Conservation (phyloP, 2,888 invertebrate species). For the Heliothis peltigera region DNA sequence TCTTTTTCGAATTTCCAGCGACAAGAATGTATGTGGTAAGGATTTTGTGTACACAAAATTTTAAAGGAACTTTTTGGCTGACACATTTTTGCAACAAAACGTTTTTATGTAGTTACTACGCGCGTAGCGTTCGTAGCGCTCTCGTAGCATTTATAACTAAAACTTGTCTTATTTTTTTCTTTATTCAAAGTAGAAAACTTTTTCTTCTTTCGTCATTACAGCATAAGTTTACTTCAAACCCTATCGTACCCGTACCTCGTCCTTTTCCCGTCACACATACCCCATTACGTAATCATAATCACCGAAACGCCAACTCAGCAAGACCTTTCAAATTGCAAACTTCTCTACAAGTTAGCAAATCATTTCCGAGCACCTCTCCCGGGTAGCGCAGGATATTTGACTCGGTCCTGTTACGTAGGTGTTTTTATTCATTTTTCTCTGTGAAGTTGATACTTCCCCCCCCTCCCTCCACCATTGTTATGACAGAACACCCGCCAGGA, state of each 20-base stretch:
- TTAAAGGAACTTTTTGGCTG: conserved; percentile 18
- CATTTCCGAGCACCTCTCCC: conserved; percentile 46
- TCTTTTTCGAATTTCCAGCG: conserved; percentile 43
- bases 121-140: conserved; percentile 48
- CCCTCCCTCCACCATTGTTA: conserved; percentile 58
- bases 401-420: conserved; percentile 65
- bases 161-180: conserved; percentile 2
- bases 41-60: conserved; percentile 48
- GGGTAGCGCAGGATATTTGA: conserved; percentile 65
- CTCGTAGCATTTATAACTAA: conserved; percentile 18
- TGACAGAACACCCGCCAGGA: conserved; percentile 68
- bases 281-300: conserved; percentile 30
- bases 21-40: conserved; percentile 45
- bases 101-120: conserved; percentile 39
- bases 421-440: conserved; percentile 71
- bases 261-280: not conserved
- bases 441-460: conserved; percentile 55
- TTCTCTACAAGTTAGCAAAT: conserved; percentile 61
- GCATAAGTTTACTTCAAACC: not conserved
- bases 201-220: not conserved
- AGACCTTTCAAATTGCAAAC: conserved; percentile 44
- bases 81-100: conserved; percentile 14
- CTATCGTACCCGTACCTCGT: not conserved
- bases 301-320: conserved; percentile 7
- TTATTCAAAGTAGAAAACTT: conserved; percentile 10